Evolutionary conservation across 2,888 invertebrate genomes (phyloP), one percentile per base, ranked within the genome.

Genomic region (Epinotia ramella): DNA sequence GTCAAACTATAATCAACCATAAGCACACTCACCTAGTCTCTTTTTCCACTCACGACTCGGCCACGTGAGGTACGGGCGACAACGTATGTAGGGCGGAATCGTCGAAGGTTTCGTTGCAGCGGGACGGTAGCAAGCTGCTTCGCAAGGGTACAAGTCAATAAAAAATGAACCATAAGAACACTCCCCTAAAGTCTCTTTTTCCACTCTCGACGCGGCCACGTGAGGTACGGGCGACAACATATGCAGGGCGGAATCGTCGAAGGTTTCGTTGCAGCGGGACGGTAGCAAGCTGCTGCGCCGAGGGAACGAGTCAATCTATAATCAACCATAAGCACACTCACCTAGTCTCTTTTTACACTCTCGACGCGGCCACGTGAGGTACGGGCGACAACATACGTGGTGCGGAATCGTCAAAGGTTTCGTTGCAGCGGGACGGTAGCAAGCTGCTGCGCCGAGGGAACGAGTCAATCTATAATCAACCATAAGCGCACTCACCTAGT

Each of bases 121-220:
- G 91, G 12, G 96, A 96, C 0, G 97, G 97, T 73, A 97, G 86
- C 78, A 97, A 86, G 83, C 97, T 97, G 84, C 96, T 97, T 57
- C 97, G 95, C 59, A 97, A 95, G 0, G 94, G 95, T 81, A 94
- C 0, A 91, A 24, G 24, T 24, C 24, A 24, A 24, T 24, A 1
- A 2, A 2, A 2, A 24, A 24, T 24, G 24, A 24, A 1, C 24
- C 44, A 12, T 44, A 3, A 9, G 28, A 6, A 2, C 1, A 79
- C 84, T 80, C 2, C 91, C 91, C 91, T 62, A 89, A 84, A 66
- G 84, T 84, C 68, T 91, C 90, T 73, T 88, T 90, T 28, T 90
- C 88, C 40, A 85, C 46, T 24, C 89, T 84, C 0, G 89, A 84
- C 0, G 83, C 79, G 24, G 24, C 24, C 24, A 24, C 24, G 24